Base-by-base conservation (phyloP, 2,797 vertebrate genomes). In the Microhierax caerulescens region DNA sequence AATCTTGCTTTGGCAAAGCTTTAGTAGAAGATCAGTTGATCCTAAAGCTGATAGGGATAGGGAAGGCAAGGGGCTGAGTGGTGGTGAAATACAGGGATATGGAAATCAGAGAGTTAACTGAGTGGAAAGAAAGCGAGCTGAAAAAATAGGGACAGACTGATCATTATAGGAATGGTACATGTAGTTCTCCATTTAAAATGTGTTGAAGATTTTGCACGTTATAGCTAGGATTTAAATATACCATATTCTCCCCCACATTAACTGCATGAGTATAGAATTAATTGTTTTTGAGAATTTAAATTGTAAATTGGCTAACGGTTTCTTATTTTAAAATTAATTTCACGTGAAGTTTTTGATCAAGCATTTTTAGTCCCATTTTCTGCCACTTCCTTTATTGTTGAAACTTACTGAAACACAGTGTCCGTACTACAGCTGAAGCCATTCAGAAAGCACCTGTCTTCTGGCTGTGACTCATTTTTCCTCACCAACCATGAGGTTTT, bases 251-350 rank as follows among this genome's bases (percentile, higher is more conserved):
- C 53, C 56, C 67, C 56, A 69, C 56, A 70, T 79, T 89, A 83
- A 70, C 48, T 77, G 51, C 13, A 23, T 77, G 81, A 93, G 77
- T 68, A 61, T 47, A 72, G 68, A 70, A 64, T 87, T 92, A 89
- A 87, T 93, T 95, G 59, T 85, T 92, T 70, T 92, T 70, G 64
- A 94, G 53, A 91, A 85, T 94, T 87, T 95, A 83, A 92, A 92
- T 50, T 78, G 39, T 85, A 90, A 94, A 68, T 91, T 68, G 30
- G 25, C 53, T 94, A 68, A 92, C 85, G 70, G 76, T 93, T 95
- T 87, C 43, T 76, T 82, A 63, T 59, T 95, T 89, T 77, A 93
- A 96, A 95, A 65, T 91, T 61, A 63, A 87, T 94, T 94, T 96
- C 13, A 82, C 48, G 60, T 48, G n/a, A 73, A 91, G 82, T 86